A percentile compares a stretch with the other conserved stretches of the same genome.
These are phyloP conservation scores for Gastrophysa polygoni DNA, from an alignment of 2,888 invertebrate species.

Conservation along the genomic window DNA sequence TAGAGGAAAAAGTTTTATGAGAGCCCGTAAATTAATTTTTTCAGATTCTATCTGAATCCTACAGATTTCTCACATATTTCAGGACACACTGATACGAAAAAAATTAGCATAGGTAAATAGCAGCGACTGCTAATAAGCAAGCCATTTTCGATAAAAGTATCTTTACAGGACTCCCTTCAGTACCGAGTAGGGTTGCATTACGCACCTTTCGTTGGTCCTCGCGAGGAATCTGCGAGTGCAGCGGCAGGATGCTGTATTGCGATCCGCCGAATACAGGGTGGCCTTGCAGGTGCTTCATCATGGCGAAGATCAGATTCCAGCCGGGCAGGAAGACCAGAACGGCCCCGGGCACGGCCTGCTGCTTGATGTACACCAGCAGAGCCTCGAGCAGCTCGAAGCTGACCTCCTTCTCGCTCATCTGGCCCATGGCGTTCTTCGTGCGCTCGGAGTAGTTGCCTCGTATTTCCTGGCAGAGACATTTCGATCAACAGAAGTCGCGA, in stretches of 20 bases:
- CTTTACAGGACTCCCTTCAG: too few species aligned
- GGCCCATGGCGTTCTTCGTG: constrained; percentile 74
- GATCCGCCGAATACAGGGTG: constrained; percentile 66
- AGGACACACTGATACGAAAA: too few species aligned
- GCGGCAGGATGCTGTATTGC: constrained; percentile 80
- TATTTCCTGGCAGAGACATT: constrained; percentile 48
- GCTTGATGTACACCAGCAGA: constrained; percentile 69
- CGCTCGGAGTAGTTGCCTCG: constrained; percentile 61
- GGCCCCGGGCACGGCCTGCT: constrained; percentile 74
- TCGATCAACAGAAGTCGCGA: too few species aligned
- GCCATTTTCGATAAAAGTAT: too few species aligned
- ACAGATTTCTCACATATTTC: too few species aligned
- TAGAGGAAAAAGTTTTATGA: too few species aligned
- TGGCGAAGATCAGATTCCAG: constrained; percentile 94
- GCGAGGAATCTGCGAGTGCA: constrained; percentile 97
- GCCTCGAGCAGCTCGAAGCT: constrained; percentile 92
- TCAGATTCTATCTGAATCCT: too few species aligned
- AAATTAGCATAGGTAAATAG: too few species aligned
- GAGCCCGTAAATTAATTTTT: too few species aligned
- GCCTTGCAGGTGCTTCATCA: constrained; percentile 82
- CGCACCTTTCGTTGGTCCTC: constrained; percentile 94
- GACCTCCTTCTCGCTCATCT: constrained; percentile 88
- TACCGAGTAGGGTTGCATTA: too few species aligned
- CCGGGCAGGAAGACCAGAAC: constrained; percentile 94
- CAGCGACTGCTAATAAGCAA: too few species aligned